phyloP scores from a whole-genome alignment of 2,888 invertebrate genomes.

The Pterobdella sp. region DNA sequence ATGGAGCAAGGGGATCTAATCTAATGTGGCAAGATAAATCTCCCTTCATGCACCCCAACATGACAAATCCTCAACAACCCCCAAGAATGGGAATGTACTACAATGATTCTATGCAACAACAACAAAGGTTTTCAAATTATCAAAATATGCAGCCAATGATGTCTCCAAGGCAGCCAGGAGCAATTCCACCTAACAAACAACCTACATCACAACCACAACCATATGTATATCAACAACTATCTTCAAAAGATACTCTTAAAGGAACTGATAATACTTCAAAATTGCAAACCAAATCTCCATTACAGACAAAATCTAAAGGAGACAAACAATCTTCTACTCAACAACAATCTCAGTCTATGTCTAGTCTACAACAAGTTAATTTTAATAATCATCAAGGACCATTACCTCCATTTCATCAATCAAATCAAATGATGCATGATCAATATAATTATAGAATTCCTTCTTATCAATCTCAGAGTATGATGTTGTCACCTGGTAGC shows the following conservation, averaged over 20 bases:
- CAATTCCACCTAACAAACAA: background rate
- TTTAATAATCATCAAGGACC: background rate
- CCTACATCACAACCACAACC: background rate
- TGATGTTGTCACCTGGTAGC: constrained; percentile 23
- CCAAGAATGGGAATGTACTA: constrained; percentile 12
- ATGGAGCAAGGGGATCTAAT: constrained; percentile 13
- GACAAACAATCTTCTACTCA: background rate
- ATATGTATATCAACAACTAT: constrained; percentile 19
- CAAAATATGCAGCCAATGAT: constrained; percentile 28
- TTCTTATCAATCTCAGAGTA: constrained; percentile 14
- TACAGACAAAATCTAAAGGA: background rate
- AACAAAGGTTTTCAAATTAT: constrained; percentile 20
- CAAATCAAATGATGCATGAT: background rate
- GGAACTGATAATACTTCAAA: constrained; percentile 15
- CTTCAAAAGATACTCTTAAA: background rate
- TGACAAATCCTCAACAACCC: constrained; percentile 20
- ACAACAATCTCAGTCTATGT: constrained; percentile 5
- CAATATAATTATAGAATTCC: constrained; percentile 24
- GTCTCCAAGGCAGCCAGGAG: constrained; percentile 31
- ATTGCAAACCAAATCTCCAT: background rate
- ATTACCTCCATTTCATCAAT: background rate
- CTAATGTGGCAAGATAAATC: constrained; percentile 30
- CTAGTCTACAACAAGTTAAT: constrained; percentile 5
- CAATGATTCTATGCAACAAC: constrained; percentile 19
- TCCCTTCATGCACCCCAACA: constrained; percentile 23